Evolutionary conservation across 2,797 vertebrate species (phyloP), one percentile per base, ranked within the genome.

Genomic region (Xiphorhynchus erythropygius): DNA sequence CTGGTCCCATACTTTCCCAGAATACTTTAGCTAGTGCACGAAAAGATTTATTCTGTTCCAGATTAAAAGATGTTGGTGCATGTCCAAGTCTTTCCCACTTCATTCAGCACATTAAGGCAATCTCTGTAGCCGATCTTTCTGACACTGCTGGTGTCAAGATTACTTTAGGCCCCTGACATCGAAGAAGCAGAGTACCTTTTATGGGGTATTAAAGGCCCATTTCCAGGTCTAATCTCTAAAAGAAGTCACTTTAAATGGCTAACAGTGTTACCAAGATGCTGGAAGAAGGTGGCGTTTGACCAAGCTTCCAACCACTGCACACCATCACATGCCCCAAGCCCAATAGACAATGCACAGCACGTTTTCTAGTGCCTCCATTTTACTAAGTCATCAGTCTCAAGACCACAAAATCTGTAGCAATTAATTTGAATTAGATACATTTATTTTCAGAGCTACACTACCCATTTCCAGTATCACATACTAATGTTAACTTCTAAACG

Each of bases 331-430:
- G 5, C 18, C 55, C 44, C 27, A 76, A 84, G 28, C 6, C 32
- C 22, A 68, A 42, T 0, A 5, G 33, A 69, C 28, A 30, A 15
- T 0, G 1, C 18, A 57, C 33, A 67, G n/a, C 27, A n/a, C 0
- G 0, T 77, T 44, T 59, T 53, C 53, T 17, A 39, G 33, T 2
- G 8, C 11, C 8, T 76, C 32, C 37, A 60, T 53, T 62, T 64
- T 65, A 88, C 11, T 25, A 73, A 74, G 5, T 68, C 19, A 60
- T 11, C 42, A 80, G 41, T 28, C 30, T 3, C 18, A 47, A 86
- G 15, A 63, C 4, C 6, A 46, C 70, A 49, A 49, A n/a, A 76
- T 69, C 44, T 10, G 0, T 16, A 71, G 57, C 33, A 69, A 37
- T n/a, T 53, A 41, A 53, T 68, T 35, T 73, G 30, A 64, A 75